Base-by-base conservation (phyloP, 2,888 invertebrate genomes). In the Neria commutata region DNA sequence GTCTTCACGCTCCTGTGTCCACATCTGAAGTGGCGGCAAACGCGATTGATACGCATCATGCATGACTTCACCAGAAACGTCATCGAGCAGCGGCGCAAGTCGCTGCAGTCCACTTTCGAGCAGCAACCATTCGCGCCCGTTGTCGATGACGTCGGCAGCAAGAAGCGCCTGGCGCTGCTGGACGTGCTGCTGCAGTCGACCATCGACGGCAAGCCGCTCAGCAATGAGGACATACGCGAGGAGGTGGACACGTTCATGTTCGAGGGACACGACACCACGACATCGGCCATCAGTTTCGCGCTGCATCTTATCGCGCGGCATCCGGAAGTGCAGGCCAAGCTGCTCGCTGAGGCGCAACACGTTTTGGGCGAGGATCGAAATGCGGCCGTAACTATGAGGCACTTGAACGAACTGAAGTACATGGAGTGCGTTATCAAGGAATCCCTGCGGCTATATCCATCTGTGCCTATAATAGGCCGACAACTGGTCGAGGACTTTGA, bases 161-260 rank as follows among this genome's bases (percentile, higher is more conserved):
- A 85, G 47, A 80, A 81, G 8, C 87, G 85, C 67, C 83, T 86
- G 69, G 88, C 88, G 0, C 86, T 90, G 68, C 76, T 90, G 70
- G 90, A 90, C 82, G 77, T 89, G 21, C 77, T 90, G 3, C 75
- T 90, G 10, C 81, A 87, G 56, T 81, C 86, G 2, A 85, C 83
- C 60, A 80, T 85, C 2, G 84, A 86, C 55, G 88, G 86, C 0
- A 71, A 83, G 56, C 84, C 83, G 3, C 78, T 90, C 52, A 82
- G 84, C 0, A 84, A 86, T 58, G 80, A 85, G 10, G 85, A 85
- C 60, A 84, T 90, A 8, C 82, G 87, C 54, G 87, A 89, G 73
- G 88, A 90, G 82, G 88, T 89, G 0, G 87, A 89, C 61, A 90
- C 90, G 0, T 89, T 90, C 65, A 87, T 89, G 86, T 90, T 90